These are phyloP conservation scores for Paracanthobrama guichenoti DNA, from an alignment of 2,113 vertebrate genomes.

Conservation along the genomic window DNA sequence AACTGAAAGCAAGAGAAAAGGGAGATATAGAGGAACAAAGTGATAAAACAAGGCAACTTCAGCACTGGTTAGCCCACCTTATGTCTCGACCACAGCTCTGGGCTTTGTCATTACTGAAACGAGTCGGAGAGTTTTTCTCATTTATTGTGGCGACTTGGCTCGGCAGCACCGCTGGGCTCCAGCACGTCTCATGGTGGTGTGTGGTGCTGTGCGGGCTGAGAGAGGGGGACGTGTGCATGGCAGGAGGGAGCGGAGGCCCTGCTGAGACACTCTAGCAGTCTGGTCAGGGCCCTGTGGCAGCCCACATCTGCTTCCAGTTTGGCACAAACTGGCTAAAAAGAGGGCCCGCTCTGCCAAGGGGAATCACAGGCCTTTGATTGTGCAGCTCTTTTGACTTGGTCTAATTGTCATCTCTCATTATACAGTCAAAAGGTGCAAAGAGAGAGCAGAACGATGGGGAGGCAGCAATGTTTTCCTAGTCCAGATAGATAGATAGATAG, in stretches of 20 bases:
- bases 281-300: slow-evolving; percentile 53
- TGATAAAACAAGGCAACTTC: slow-evolving; percentile 23
- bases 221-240: slow-evolving; percentile 55
- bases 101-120: slow-evolving; percentile 8
- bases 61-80: slow-evolving; percentile 1
- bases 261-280: slow-evolving; percentile 65
- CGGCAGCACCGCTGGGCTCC: slow-evolving; percentile 32
- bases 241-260: slow-evolving; percentile 69
- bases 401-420: slow-evolving; percentile 80
- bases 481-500: background rate
- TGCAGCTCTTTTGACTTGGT: slow-evolving; percentile 67
- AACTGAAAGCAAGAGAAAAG: background rate
- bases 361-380: slow-evolving; percentile 73
- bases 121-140: slow-evolving; percentile 63
- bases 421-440: slow-evolving; percentile 75
- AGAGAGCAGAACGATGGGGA: slow-evolving; percentile 72
- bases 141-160: slow-evolving; percentile 59
- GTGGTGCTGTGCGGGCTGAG: slow-evolving; percentile 53
- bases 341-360: slow-evolving; percentile 69
- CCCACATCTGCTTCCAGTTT: slow-evolving; percentile 82
- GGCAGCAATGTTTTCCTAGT: slow-evolving; percentile 68
- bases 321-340: slow-evolving; percentile 67
- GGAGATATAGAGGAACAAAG: background rate
- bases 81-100: slow-evolving; percentile 16
- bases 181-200: slow-evolving; percentile 29